A percentile compares a stretch with the other conserved stretches of the same genome.
phyloP scores from a whole-genome alignment of 1,140 invertebrate species.

The Frieseomelitta varia region DNA sequence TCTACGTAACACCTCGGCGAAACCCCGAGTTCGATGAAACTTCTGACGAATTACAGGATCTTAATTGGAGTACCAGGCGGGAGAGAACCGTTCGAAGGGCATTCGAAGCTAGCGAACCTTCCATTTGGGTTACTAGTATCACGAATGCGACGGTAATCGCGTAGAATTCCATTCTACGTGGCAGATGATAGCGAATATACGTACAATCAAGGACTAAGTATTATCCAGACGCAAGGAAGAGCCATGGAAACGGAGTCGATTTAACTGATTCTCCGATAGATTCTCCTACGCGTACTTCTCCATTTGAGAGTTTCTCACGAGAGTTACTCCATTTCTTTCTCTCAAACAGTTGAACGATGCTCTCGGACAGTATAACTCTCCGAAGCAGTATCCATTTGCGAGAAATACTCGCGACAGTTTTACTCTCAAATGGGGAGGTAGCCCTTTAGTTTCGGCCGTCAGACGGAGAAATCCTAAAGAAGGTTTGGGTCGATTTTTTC shows the following conservation, averaged over 20 bases:
- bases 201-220: not conserved
- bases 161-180: not conserved
- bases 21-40: not conserved
- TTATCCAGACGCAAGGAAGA: not conserved
- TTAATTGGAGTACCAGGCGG: not conserved
- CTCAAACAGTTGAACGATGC: too few relatives aligned
- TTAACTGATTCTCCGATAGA: not conserved
- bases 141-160: not conserved
- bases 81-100: not conserved
- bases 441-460: not conserved
- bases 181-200: not conserved
- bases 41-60: not conserved
- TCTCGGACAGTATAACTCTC: too few relatives aligned
- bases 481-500: conserved; percentile 2
- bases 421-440: too few relatives aligned
- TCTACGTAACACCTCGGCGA: not conserved
- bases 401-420: too few relatives aligned
- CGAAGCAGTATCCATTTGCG: too few relatives aligned
- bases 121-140: not conserved
- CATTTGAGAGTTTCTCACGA: too few relatives aligned
- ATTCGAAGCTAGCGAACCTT: not conserved
- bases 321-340: too few relatives aligned
- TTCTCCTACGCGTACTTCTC: too few relatives aligned
- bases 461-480: not conserved
- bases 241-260: not conserved